These are phyloP conservation scores for Manis pentadactyla DNA, from an alignment of 2,797 vertebrate genomes.

Conservation along the genomic window DNA sequence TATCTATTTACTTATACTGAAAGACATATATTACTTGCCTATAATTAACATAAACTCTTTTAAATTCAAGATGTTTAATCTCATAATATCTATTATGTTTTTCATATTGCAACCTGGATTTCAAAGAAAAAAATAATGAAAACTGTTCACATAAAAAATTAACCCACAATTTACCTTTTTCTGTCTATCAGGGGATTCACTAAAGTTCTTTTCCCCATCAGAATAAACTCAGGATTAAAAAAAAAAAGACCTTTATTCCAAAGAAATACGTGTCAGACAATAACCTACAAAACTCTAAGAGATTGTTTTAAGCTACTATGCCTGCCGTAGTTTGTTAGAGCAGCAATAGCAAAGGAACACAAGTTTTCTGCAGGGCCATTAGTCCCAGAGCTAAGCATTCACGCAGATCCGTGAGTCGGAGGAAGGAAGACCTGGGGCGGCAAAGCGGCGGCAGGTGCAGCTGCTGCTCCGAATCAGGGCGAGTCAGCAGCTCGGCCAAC, in stretches of 20 bases:
- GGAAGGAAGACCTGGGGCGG: background rate
- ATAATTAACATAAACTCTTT: background rate
- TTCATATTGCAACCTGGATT: background rate
- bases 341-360: background rate
- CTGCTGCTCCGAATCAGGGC: background rate
- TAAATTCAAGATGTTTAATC: background rate
- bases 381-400: background rate
- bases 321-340: background rate
- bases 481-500: background rate
- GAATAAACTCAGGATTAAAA: background rate
- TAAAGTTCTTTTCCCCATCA: background rate
- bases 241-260: background rate
- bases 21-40: conserved; percentile 27
- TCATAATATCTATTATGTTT: conserved; percentile 8
- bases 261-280: background rate
- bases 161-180: background rate
- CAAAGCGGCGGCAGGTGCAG: no score
- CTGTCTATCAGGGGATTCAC: background rate
- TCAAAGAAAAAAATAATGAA: conserved; percentile 45
- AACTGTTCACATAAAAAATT: background rate
- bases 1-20: conserved; percentile 25
- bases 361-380: background rate
- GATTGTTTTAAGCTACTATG: background rate
- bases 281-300: background rate
- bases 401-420: background rate